These are phyloP conservation scores for Pteropus alecto DNA, from an alignment of 2,113 vertebrate species.

Conservation along the genomic window DNA sequence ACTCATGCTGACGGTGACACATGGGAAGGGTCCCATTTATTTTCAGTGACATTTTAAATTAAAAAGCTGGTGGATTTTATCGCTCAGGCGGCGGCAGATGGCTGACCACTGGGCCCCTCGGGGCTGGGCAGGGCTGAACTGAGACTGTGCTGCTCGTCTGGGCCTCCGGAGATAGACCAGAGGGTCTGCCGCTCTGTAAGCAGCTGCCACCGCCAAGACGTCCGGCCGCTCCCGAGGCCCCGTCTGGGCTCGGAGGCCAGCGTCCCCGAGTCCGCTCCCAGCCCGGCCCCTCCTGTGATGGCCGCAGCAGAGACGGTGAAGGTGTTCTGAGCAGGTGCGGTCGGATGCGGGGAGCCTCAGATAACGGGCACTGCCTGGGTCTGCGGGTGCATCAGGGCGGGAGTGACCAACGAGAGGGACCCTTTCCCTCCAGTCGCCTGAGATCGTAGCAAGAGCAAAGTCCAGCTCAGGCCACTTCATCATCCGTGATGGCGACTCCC, in stretches of 20 bases:
- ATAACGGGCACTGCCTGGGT: too few relatives aligned
- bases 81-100: background rate
- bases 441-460: too few relatives aligned
- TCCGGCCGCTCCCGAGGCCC: background rate
- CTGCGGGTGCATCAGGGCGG: too few relatives aligned
- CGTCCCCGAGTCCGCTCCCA: background rate
- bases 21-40: background rate
- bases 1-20: background rate
- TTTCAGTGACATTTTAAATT: slow-evolving; percentile 40
- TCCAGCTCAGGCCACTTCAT: too few relatives aligned
- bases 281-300: background rate
- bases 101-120: background rate
- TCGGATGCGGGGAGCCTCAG: background rate
- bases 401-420: background rate
- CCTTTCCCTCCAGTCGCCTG: background rate
- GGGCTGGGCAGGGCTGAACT: background rate
- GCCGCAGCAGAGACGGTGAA: too few relatives aligned
- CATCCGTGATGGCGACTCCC: background rate
- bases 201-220: fast-evolving
- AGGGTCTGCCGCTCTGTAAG: background rate
- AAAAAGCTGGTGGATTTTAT: slow-evolving; percentile 7
- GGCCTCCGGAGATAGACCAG: background rate
- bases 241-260: background rate
- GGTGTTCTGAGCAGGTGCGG: too few relatives aligned
- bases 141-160: background rate